Conservation (phyloP, 2,113 vertebrate species). For the Erythrocercus mccallii region DNA sequence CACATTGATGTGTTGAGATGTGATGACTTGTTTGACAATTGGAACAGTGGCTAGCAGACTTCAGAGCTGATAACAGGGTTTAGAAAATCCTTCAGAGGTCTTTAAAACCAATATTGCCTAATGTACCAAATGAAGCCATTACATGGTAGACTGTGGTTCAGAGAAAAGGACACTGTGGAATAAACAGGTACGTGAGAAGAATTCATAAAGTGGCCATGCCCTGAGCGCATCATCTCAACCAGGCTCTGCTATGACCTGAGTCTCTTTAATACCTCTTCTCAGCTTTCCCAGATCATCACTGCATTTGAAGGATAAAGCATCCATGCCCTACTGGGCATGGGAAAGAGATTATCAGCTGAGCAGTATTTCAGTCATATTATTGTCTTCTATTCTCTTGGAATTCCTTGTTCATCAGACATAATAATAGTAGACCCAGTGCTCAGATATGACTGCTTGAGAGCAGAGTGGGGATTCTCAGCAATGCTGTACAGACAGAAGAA, state of each 20-base stretch:
- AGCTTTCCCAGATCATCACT: background rate
- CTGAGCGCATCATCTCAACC: background rate
- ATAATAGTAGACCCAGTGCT: background rate
- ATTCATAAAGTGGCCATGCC: background rate
- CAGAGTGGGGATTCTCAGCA: background rate
- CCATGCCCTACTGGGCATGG: background rate
- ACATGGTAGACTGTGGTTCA: background rate
- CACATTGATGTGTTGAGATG: background rate
- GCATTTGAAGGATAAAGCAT: background rate
- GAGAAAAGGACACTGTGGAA: background rate
- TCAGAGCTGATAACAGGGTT: background rate
- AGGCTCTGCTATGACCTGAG: background rate
- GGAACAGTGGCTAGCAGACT: background rate
- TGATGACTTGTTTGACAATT: background rate
- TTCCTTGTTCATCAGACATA: background rate
- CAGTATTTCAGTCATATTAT: background rate
- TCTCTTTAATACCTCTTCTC: background rate
- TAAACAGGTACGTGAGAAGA: background rate
- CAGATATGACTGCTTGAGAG: background rate
- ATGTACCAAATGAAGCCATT: background rate
- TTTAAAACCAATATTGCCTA: background rate
- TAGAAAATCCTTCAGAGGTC: background rate
- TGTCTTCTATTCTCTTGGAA: background rate
- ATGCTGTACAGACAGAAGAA: background rate
- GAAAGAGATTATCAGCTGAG: background rate